Conservation (phyloP, 2,888 invertebrate species). For the Galeopsomyia nigrocyanea region DNA sequence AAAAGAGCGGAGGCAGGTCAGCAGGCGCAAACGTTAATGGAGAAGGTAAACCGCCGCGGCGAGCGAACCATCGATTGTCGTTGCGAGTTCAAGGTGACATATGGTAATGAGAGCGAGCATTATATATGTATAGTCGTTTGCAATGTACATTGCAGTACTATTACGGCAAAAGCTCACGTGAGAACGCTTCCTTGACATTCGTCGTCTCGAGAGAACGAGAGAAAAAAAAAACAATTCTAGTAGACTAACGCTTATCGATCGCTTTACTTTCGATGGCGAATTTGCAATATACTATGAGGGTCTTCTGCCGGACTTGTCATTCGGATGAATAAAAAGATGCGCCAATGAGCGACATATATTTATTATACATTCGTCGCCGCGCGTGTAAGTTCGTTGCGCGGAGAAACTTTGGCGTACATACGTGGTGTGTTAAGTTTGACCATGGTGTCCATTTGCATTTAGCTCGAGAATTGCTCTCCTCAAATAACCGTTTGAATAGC, state of each 20-base stretch:
- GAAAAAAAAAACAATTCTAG: too few relatives aligned
- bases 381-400: too few relatives aligned
- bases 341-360: too few relatives aligned
- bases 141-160: background rate
- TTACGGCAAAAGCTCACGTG: too few relatives aligned
- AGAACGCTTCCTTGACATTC: constrained; percentile 1
- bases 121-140: constrained; percentile 9
- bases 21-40: constrained; percentile 28
- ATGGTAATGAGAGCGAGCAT: constrained; percentile 36
- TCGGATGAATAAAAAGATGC: too few relatives aligned
- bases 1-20: background rate
- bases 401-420: too few relatives aligned
- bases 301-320: too few relatives aligned
- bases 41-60: constrained; percentile 31
- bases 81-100: constrained; percentile 43
- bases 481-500: too few relatives aligned
- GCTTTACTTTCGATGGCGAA: constrained; percentile 14
- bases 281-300: constrained; percentile 8
- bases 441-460: too few relatives aligned
- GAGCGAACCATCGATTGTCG: constrained; percentile 35
- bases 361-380: too few relatives aligned
- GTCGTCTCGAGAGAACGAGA: background rate
- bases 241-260: constrained; percentile 7
- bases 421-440: too few relatives aligned
- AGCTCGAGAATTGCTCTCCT: too few relatives aligned